These are phyloP conservation scores for Mirza zaza DNA, from an alignment of 2,113 vertebrate species.

Conservation along the genomic window DNA sequence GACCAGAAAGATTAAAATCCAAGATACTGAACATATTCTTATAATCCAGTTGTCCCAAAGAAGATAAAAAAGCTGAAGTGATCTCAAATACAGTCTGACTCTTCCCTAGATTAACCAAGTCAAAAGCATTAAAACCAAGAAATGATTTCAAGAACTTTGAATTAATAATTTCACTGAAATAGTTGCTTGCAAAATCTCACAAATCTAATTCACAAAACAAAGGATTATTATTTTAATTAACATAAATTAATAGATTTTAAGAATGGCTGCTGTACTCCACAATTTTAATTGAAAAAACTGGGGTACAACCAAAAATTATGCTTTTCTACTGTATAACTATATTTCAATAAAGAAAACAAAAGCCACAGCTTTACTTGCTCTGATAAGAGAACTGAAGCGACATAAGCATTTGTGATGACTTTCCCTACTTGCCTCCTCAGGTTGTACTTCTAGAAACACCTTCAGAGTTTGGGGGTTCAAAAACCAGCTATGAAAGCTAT, in stretches of 20 bases:
- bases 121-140: background rate
- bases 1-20: conserved; percentile 37
- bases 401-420: background rate
- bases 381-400: background rate
- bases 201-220: conserved; percentile 41
- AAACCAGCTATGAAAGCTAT: background rate
- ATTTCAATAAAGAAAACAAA: background rate
- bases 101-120: background rate
- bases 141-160: background rate
- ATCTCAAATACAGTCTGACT: conserved; percentile 13
- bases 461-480: background rate
- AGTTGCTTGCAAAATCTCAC: conserved; percentile 23
- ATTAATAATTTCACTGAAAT: background rate
- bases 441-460: background rate
- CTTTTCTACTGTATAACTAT: background rate
- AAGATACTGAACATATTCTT: background rate
- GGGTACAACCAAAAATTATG: background rate
- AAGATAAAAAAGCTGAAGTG: conserved; percentile 25
- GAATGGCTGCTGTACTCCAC: background rate
- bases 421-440: background rate
- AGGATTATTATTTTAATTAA: conserved; percentile 21
- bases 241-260: background rate
- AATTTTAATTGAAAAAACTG: conserved; percentile 39
- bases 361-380: background rate
- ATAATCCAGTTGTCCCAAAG: background rate